These are phyloP conservation scores for Eupleurogrammus muticus DNA, from an alignment of 2,797 vertebrate genomes.

Conservation along the genomic window DNA sequence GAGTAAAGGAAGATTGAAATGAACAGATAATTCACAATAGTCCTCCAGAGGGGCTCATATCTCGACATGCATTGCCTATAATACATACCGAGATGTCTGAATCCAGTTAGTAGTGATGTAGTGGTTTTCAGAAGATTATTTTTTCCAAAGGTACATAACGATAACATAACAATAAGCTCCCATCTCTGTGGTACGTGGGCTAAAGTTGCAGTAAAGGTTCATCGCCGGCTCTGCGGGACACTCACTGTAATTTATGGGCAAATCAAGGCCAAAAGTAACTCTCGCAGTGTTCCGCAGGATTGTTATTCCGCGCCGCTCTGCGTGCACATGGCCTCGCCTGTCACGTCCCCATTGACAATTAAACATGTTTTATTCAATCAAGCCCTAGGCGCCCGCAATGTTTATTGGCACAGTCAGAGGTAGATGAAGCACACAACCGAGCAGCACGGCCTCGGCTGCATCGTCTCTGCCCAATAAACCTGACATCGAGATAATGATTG, in stretches of 20 bases:
- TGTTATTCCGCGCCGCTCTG: conserved; percentile 54
- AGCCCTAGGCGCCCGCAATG: conserved; percentile 55
- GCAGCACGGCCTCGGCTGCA: conserved; percentile 54
- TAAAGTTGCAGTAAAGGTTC: conserved; percentile 19
- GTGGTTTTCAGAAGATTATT: too few relatives aligned
- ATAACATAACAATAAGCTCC: not conserved
- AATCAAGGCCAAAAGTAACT: conserved; percentile 63
- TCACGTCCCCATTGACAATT: conserved; percentile 75
- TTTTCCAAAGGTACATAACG: not conserved
- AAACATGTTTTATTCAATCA: conserved; percentile 83
- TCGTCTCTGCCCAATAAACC: conserved; percentile 55
- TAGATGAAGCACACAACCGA: conserved; percentile 77
- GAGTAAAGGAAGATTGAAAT: not conserved
- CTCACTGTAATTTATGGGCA: conserved; percentile 60
- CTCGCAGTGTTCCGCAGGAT: conserved; percentile 35
- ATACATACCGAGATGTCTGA: not conserved
- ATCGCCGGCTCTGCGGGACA: conserved; percentile 22
- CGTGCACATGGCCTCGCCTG: conserved; percentile 36
- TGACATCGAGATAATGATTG: conserved; percentile 59
- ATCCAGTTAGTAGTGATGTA: not conserved
- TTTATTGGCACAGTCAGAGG: conserved; percentile 73
- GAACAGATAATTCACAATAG: not conserved
- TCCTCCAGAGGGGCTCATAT: not conserved
- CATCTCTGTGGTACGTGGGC: conserved; percentile 1
- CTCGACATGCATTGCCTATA: not conserved